Evolutionary conservation across 2,888 invertebrate species (phyloP).

Genomic region (Minunthozetes semirufus): DNA sequence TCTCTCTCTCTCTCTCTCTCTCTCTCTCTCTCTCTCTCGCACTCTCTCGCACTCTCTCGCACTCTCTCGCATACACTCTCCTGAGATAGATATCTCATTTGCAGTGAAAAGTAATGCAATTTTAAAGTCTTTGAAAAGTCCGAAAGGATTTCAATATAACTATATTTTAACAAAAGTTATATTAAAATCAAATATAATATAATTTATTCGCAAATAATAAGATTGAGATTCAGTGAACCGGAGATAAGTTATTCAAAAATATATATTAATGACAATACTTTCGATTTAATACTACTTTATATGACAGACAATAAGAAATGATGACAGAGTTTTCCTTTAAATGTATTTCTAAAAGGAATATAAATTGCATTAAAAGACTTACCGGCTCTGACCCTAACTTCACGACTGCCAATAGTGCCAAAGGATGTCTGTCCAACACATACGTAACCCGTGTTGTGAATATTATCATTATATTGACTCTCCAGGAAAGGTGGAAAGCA

Average conservation of each 20-base stretch:
- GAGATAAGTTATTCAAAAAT: slow-evolving; percentile 3
- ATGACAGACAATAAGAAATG: not conserved
- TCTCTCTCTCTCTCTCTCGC: no score
- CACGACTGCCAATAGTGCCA: slow-evolving; percentile 13
- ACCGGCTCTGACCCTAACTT: slow-evolving; percentile 20
- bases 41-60: no score
- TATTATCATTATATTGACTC: slow-evolving; percentile 3
- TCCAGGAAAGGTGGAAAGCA: slow-evolving; percentile 31
- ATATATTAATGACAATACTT: not conserved
- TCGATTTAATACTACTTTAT: not conserved
- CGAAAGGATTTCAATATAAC: not conserved
- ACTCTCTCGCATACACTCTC: not conserved
- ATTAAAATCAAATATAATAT: not conserved
- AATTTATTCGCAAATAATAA: not conserved
- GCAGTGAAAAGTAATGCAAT: not conserved
- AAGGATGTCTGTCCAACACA: not conserved
- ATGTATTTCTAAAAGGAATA: not conserved
- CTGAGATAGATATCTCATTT: slow-evolving; percentile 1
- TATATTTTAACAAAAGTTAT: not conserved
- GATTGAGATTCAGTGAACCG: not conserved
- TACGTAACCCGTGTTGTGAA: slow-evolving; percentile 8
- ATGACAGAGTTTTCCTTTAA: not conserved
- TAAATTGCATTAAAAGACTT: not conserved
- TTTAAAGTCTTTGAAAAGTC: slow-evolving; percentile 1
- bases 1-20: no score